Evolutionary conservation across 2,888 invertebrate species (phyloP).

Genomic region (Bombylius discolor): DNA sequence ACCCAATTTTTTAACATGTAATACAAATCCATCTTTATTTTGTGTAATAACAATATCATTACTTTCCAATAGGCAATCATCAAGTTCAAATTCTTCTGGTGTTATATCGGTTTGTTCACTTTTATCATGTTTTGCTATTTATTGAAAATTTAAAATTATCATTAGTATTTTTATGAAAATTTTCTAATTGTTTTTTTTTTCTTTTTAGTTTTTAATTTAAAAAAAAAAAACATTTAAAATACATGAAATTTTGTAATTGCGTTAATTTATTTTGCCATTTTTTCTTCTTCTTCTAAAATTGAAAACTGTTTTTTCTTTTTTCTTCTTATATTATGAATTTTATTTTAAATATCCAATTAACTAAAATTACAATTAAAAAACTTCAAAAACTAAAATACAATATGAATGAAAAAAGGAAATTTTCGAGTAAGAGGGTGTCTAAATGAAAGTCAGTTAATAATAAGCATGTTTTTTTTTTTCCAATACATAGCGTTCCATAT

Average conservation of each 20-base stretch:
- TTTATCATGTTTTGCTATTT: slow-evolving; percentile 35
- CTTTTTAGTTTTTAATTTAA: not conserved
- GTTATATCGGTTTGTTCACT: slow-evolving; percentile 34
- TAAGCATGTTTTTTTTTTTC: too few relatives aligned
- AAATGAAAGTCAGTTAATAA: too few relatives aligned
- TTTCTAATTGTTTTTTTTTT: not conserved
- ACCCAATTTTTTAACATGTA: slow-evolving; percentile 33
- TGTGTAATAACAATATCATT: slow-evolving; percentile 37
- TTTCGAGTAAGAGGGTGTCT: too few relatives aligned
- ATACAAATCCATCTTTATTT: slow-evolving; percentile 34
- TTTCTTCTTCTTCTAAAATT: too few relatives aligned
- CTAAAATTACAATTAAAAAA: too few relatives aligned
- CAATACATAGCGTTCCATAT: too few relatives aligned
- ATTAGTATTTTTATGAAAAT: not conserved
- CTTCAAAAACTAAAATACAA: too few relatives aligned
- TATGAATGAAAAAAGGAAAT: too few relatives aligned
- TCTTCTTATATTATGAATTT: too few relatives aligned
- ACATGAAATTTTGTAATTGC: not conserved
- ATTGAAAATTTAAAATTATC: slow-evolving; percentile 3
- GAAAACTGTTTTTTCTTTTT: too few relatives aligned
- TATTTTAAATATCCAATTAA: too few relatives aligned
- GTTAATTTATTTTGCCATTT: too few relatives aligned
- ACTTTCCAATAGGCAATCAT: slow-evolving; percentile 34
- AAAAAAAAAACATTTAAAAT: not conserved
- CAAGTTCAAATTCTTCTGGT: slow-evolving; percentile 33